A percentile compares a stretch with the other conserved stretches of the same genome.
These are phyloP conservation scores for Selene dorsalis DNA, from an alignment of 2,797 vertebrate species.

Conservation along the genomic window DNA sequence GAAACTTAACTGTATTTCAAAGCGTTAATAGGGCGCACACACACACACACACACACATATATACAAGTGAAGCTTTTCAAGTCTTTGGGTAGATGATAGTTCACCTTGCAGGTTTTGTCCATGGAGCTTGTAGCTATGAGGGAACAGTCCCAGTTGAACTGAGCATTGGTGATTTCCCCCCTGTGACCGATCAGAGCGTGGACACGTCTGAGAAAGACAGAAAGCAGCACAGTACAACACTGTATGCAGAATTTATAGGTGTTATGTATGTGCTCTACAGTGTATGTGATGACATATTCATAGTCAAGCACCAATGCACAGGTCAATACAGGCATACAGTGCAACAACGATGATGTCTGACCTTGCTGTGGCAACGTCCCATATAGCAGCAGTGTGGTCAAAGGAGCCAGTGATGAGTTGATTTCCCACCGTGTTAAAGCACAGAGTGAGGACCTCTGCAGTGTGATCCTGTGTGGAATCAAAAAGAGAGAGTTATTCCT, in stretches of 20 bases:
- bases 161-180: conserved; percentile 92
- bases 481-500: conserved; percentile 36
- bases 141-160: conserved; percentile 95
- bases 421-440: conserved; percentile 91
- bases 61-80: neutral
- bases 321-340: neutral
- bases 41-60: neutral
- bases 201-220: conserved; percentile 82
- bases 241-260: neutral
- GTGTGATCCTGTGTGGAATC: conserved; percentile 88
- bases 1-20: neutral
- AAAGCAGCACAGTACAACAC: conserved; percentile 13
- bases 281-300: conserved; percentile 2
- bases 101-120: conserved; percentile 95
- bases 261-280: neutral
- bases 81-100: conserved; percentile 17
- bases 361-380: conserved; percentile 93
- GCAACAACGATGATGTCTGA: conserved; percentile 68
- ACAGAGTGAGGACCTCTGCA: conserved; percentile 91
- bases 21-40: neutral
- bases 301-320: neutral
- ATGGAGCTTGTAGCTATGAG: conserved; percentile 91
- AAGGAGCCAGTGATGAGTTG: conserved; percentile 94
- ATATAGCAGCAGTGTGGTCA: conserved; percentile 91
- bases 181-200: conserved; percentile 89